Evolutionary conservation across 2,888 invertebrate genomes (phyloP), one percentile per base, ranked within the genome.

Genomic region (Anorthoa munda): DNA sequence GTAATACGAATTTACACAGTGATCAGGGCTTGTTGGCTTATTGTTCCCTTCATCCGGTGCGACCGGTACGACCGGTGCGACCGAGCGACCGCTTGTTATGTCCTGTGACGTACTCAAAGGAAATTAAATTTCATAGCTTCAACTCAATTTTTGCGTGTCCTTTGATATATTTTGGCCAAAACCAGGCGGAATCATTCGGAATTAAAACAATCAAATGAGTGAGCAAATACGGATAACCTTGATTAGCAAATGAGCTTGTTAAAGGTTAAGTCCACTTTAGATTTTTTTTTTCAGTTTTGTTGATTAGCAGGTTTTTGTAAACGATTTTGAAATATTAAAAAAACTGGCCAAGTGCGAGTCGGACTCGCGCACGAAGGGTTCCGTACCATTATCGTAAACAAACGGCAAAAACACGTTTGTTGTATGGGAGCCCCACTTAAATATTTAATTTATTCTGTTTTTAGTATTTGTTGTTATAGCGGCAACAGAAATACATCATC

Each of bases 121-220:
- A 85, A 86, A 86, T 86, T 83, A 64, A 78, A 86, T 86, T 86
- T 83, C 61, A 79, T 76, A 70, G 65, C 66, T 65, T 72, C 74
- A 75, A 77, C 74, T 73, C 74, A 72, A 71, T 84, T 84, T 84
- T 72, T 77, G 66, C 71, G 50, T 74, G 61, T 78, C 72, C 74
- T 78, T 72, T 77, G 75, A 66, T 56, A 65, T 77, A 83, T 86
- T 79, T 79, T 50, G n/a, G 51, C 53, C 51, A 59, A 48, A 76
- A 60, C 63, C 67, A 67, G n/a, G 59, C 50, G 23, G 58, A 75
- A 73, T 69, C 51, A 66, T 46, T 59, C 77, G 74, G 71, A 72
- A 77, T 82, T 55, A 58, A 77, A 80, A 76, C 82, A 84, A 84
- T 75, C 51, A 66, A 70, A 70, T 67, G 51, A 72, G 9, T 53